Percentiles rank a stretch among this genome's conserved stretches.
phyloP scores from a whole-genome alignment of 2,113 vertebrate species.

The Pseudorhombus dupliciocellatus region DNA sequence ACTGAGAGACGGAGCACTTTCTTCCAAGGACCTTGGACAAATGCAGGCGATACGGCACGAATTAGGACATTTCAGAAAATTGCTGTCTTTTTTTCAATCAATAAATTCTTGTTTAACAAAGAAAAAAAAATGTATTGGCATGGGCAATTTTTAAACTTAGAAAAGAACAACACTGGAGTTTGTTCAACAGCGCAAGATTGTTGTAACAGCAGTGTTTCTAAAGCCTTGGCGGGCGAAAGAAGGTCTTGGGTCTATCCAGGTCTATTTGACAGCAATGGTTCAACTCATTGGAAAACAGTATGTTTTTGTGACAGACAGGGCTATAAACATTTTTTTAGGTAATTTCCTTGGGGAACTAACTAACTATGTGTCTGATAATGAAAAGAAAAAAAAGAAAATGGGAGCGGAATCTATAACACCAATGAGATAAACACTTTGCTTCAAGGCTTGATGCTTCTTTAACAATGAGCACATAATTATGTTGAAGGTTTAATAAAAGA shows the following conservation, averaged over 20 bases:
- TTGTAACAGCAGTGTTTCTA: neutral
- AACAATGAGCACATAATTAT: neutral
- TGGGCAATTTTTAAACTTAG: no score
- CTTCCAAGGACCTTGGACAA: slow-evolving; percentile 30
- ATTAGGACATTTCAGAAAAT: slow-evolving; percentile 12
- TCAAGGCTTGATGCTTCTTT: neutral
- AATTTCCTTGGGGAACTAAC: no score
- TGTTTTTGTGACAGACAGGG: neutral
- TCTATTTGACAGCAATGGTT: neutral
- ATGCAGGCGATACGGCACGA: slow-evolving; percentile 10
- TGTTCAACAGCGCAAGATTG: neutral
- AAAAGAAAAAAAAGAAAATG: no score
- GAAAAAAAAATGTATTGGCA: neutral
- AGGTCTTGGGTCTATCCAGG: neutral
- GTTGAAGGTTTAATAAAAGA: no score
- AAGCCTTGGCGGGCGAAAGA: neutral
- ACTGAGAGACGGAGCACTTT: slow-evolving; percentile 44
- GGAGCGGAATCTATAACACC: no score
- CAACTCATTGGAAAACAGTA: neutral
- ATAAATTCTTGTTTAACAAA: slow-evolving; percentile 10
- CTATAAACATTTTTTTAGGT: neutral
- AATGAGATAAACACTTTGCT: neutral
- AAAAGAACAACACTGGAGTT: neutral
- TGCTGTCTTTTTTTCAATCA: slow-evolving; percentile 1
- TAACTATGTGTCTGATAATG: neutral